A percentile compares a stretch with the other conserved stretches of the same genome.
phyloP scores from a whole-genome alignment of 2,797 vertebrate genomes.

The Botia almorhae region DNA sequence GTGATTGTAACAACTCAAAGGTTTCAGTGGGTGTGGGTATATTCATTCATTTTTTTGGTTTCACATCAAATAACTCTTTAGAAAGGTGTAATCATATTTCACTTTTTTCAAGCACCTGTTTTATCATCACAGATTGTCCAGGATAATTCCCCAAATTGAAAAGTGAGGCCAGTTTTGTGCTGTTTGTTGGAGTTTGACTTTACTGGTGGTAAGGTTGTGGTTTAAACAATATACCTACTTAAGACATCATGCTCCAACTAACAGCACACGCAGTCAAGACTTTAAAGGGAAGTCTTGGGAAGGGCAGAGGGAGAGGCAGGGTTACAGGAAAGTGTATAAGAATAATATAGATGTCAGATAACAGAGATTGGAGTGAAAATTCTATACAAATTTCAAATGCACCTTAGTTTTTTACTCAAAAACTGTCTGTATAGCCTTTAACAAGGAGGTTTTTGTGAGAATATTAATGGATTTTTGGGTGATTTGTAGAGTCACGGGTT shows the following conservation, averaged over 20 bases:
- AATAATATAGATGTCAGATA: conserved; percentile 22
- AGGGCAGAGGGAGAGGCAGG: conserved; percentile 19
- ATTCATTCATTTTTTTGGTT: not conserved
- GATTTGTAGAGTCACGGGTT: conserved; percentile 61
- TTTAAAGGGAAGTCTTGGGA: not conserved
- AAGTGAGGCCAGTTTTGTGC: not conserved
- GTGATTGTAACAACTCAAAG: conserved; percentile 24
- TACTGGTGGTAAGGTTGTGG: not conserved
- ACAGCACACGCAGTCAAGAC: conserved; percentile 36
- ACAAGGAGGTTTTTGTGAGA: not conserved
- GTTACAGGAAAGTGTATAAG: conserved; percentile 25
- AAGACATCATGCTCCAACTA: conserved; percentile 31
- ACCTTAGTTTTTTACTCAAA: conserved; percentile 54
- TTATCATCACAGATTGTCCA: not conserved
- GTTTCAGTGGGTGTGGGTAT: conserved; percentile 7
- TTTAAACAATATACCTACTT: conserved; percentile 10
- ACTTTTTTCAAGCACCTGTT: conserved; percentile 11
- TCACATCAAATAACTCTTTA: not conserved
- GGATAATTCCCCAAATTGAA: not conserved
- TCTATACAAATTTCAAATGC: conserved; percentile 47
- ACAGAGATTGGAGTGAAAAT: conserved; percentile 25
- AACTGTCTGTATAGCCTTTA: conserved; percentile 38
- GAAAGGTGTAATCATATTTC: not conserved
- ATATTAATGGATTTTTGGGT: conserved; percentile 31
- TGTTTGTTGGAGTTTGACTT: conserved; percentile 12